Conservation (phyloP, 2,888 invertebrate species). For the Suillia variegata region DNA sequence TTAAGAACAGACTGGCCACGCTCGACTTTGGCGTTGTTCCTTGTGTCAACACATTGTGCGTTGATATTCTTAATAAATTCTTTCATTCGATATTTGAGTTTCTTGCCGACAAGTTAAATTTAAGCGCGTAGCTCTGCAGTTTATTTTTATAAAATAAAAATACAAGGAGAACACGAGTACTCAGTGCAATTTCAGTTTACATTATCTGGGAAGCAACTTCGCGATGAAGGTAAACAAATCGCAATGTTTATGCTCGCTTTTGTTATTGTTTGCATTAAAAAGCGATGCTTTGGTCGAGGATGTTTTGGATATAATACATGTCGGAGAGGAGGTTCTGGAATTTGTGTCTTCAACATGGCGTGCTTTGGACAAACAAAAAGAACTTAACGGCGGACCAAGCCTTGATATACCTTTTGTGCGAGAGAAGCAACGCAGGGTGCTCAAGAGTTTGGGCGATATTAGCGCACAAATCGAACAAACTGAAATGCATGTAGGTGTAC, state of each 20-base stretch:
- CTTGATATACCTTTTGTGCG: slow-evolving; percentile 66
- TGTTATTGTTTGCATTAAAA: neutral
- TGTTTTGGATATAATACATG: slow-evolving; percentile 64
- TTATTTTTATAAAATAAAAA: neutral
- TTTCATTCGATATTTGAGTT: neutral
- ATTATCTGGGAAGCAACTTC: neutral
- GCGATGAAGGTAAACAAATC: neutral
- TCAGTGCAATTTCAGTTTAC: neutral
- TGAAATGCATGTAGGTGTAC: slow-evolving; percentile 42
- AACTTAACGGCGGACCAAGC: slow-evolving; percentile 62
- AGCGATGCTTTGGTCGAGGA: slow-evolving; percentile 63
- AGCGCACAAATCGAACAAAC: slow-evolving; percentile 49
- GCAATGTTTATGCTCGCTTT: neutral
- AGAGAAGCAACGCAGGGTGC: slow-evolving; percentile 65
- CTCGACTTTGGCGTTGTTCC: too few species aligned
- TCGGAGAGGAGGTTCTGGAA: slow-evolving; percentile 64
- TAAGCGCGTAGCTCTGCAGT: too few species aligned
- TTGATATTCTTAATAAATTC: neutral
- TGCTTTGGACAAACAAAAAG: slow-evolving; percentile 60
- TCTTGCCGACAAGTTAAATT: too few species aligned
- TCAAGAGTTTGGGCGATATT: slow-evolving; percentile 59
- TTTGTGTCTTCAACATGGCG: slow-evolving; percentile 68
- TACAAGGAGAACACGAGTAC: neutral
- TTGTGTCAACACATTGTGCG: too few species aligned
- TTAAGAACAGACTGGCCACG: too few species aligned